phyloP scores from a whole-genome alignment of 1,140 invertebrate species.

The Aphelenchoides fujianensis region DNA sequence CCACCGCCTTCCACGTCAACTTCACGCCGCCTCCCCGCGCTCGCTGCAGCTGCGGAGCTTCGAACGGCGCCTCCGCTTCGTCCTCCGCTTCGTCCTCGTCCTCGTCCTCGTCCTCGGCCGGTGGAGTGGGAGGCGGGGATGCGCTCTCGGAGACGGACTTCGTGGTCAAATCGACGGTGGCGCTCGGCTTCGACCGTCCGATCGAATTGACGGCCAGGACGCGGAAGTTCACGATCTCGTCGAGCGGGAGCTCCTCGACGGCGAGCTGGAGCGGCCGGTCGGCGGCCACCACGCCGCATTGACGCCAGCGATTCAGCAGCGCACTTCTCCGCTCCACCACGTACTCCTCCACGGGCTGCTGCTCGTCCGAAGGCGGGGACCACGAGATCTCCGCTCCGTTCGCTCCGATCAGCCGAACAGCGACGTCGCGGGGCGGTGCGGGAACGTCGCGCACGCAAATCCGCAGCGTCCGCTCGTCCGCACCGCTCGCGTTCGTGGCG shows the following conservation, averaged over 20 bases:
- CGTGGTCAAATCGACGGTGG: conserved; percentile 74
- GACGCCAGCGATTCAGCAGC: conserved; percentile 50
- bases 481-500: conserved; percentile 39
- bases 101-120: no score
- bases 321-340: conserved; percentile 56
- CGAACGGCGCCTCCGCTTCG: background rate
- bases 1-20: conserved; percentile 26
- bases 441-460: conserved; percentile 52
- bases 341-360: conserved; percentile 51
- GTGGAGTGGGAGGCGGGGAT: no score
- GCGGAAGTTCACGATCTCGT: conserved; percentile 91
- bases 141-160: conserved; percentile 1
- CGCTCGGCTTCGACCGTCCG: conserved; percentile 72
- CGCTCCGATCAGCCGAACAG: conserved; percentile 26
- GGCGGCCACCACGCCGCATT: conserved; percentile 45
- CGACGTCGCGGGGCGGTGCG: conserved; percentile 37
- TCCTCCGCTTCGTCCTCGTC: no score
- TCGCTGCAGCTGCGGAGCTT: background rate
- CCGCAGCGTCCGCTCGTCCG: conserved; percentile 30
- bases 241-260: conserved; percentile 76
- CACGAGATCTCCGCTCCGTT: conserved; percentile 44
- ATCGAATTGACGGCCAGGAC: conserved; percentile 95
- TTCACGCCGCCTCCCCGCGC: conserved; percentile 13
- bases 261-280: conserved; percentile 17
- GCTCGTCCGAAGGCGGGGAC: conserved; percentile 33